Base-by-base conservation (phyloP, 1,140 invertebrate genomes). In the Diabrotica undecimpunctata region DNA sequence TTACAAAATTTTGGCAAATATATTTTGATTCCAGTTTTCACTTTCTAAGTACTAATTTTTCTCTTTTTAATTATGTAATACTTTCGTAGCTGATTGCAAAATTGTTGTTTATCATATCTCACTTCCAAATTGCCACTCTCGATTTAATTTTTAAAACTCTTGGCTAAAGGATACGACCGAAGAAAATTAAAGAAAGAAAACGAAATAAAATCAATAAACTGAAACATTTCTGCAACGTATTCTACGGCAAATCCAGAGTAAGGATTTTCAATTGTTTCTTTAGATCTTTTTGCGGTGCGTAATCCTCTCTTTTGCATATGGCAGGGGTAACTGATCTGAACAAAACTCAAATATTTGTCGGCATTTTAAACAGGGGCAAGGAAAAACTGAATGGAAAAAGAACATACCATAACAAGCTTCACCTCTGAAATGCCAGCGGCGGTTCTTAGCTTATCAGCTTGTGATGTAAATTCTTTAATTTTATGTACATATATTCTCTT, bases 241-340 rank as follows among this genome's bases (percentile, higher is more conserved):
- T 25, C 41, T 35, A 36, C 14, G 35, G 54, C 13, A 50, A 51
- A 54, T 54, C 61, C 38, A 38, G 25, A 53, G 53, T 11, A 41
- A 62, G 61, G 61, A 54, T 60, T 54, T 54, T 55, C 61, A 62
- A 62, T 62, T 62, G 61, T 62, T 62, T 62, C 61, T 62, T 62
- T 62, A 55, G 54, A 55, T 55, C 54, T 55, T 55, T 55, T 55
- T 52, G 61, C 61, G 51, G 61, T 62, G 52, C 61, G 53, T 62
- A 62, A 62, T 62, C 61, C 61, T 62, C 61, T 55, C 51, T 41
- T 62, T 54, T 37, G 61, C 61, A 62, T 62, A 62, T 55, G 61
- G 52, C 53, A 38, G 41, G 61, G 61, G 61, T 61, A 62, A 54
- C 53, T 62, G 53, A 62, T 62, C 61, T 62, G 61, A 55, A 62